Evolutionary conservation across 2,888 invertebrate species (phyloP), one percentile per base, ranked within the genome.

Genomic region (Hesperia comma): DNA sequence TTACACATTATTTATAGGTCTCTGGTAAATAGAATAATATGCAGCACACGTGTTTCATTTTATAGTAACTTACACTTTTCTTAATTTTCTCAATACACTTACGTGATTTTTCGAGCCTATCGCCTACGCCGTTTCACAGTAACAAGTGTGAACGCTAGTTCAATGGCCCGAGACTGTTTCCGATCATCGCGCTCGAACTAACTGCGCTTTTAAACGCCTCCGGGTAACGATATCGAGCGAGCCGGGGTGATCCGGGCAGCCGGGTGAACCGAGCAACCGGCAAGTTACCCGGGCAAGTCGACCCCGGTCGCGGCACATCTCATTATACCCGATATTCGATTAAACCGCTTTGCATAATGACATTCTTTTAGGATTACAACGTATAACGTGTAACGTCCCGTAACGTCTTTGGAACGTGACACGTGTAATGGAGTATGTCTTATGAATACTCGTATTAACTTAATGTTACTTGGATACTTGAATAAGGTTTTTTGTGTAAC

Each of bases 191-290:
- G 6, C 14, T 21, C 26, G 43, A 21, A 19, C 14, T 49, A 60
- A 33, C 33, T 60, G 49, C 49, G 49, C 41, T 61, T 61, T 61
- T 53, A 53, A 61, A 61, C 40, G 53, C 61, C 61, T 61, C 41
- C 40, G 51, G 51, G 40, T 61, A 61, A 61, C 61, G 61, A 61
- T 61, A 61, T 61, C n/a, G 61, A 53, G 53, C 17, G 15, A 54
- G 7, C 43, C 40, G 61, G 53, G 53, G 33, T 15, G 15, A 19
- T 8, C 46, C 32, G 53, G n/a, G 37, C 8, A 26, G 26, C 26
- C 26, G 37, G 37, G 37, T 37, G 37, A 37, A 37, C 37, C 37
- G 37, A 12, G 8, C 37, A 37, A 12, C 37, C 37, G 8, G 37
- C n/a, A n/a, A n/a, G 37, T 2, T 3, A 37, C 8, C 37, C 37